A percentile compares a stretch with the other conserved stretches of the same genome.
These are phyloP conservation scores for Samia ricini DNA, from an alignment of 1,140 invertebrate species.

Conservation along the genomic window DNA sequence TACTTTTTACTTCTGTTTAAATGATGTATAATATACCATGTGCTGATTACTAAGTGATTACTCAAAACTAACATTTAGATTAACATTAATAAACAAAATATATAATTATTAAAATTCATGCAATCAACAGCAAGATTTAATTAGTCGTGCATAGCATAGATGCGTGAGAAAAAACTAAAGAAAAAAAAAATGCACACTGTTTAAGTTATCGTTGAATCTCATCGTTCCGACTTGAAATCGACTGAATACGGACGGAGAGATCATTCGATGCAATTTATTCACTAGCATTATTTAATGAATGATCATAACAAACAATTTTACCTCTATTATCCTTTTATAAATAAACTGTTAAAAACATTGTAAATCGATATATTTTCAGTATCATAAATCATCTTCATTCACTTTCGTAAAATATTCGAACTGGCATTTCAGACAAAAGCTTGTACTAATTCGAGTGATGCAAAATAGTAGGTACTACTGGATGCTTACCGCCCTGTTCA, in stretches of 20 bases:
- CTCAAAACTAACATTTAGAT: conserved; percentile 69
- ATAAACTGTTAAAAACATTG: conserved; percentile 65
- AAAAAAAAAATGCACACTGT: conserved; percentile 57
- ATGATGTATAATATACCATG: conserved; percentile 55
- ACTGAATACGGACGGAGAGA: conserved; percentile 33
- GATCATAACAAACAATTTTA: conserved; percentile 60
- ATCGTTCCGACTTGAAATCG: conserved; percentile 38
- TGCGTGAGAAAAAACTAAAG: conserved; percentile 69
- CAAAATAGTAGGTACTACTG: conserved; percentile 70
- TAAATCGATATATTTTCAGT: conserved; percentile 50
- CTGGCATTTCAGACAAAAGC: conserved; percentile 67
- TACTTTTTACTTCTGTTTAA: conserved; percentile 59
- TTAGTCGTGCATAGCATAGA: conserved; percentile 71
- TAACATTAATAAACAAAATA: conserved; percentile 29
- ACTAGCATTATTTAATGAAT: conserved; percentile 56
- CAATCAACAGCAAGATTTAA: conserved; percentile 71
- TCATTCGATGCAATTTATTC: conserved; percentile 40
- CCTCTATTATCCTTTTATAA: conserved; percentile 65
- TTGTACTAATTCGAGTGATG: conserved; percentile 71
- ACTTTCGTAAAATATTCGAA: conserved; percentile 61
- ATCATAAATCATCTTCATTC: conserved; percentile 56
- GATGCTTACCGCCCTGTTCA: conserved; percentile 95
- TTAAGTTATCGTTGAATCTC: conserved; percentile 43
- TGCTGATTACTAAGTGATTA: conserved; percentile 70
- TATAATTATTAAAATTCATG: conserved; percentile 65